These are phyloP conservation scores for Serinus canaria DNA, from an alignment of 2,113 vertebrate genomes.

Conservation along the genomic window DNA sequence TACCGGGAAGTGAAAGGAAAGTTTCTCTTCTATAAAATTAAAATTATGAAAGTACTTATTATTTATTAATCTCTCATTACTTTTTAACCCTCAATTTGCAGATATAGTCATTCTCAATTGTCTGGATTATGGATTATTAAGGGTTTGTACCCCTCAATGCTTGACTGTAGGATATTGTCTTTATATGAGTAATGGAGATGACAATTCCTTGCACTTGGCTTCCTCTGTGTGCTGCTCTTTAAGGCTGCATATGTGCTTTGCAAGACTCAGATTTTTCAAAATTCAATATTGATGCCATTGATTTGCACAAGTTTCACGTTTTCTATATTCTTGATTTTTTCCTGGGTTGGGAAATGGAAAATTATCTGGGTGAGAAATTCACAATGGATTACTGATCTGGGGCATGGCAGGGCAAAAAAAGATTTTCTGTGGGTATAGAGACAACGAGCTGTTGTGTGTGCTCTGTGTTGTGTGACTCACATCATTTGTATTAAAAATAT, in stretches of 20 bases:
- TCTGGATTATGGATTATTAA: not conserved
- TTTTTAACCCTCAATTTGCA: not conserved
- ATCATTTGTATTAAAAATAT: not conserved
- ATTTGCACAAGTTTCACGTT: not conserved
- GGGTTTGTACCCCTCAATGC: not conserved
- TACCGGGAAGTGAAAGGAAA: not conserved
- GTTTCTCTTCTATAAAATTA: not conserved
- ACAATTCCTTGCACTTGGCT: not conserved
- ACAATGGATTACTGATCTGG: not conserved
- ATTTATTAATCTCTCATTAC: not conserved
- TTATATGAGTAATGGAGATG: not conserved
- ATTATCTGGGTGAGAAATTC: not conserved
- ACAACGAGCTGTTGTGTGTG: not conserved
- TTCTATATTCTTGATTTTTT: not conserved
- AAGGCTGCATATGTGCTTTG: not conserved
- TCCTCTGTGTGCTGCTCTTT: not conserved
- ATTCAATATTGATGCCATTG: accelerated
- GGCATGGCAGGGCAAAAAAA: not conserved
- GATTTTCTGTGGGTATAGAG: not conserved
- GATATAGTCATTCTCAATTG: not conserved
- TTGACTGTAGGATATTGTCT: not conserved
- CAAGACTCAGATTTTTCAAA: not conserved
- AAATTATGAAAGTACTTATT: not conserved
- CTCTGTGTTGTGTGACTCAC: not conserved
- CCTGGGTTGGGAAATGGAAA: not conserved